Percentiles rank a stretch among this genome's conserved stretches.
These are phyloP conservation scores for Arenicola marina DNA, from an alignment of 2,888 invertebrate species.

Conservation along the genomic window DNA sequence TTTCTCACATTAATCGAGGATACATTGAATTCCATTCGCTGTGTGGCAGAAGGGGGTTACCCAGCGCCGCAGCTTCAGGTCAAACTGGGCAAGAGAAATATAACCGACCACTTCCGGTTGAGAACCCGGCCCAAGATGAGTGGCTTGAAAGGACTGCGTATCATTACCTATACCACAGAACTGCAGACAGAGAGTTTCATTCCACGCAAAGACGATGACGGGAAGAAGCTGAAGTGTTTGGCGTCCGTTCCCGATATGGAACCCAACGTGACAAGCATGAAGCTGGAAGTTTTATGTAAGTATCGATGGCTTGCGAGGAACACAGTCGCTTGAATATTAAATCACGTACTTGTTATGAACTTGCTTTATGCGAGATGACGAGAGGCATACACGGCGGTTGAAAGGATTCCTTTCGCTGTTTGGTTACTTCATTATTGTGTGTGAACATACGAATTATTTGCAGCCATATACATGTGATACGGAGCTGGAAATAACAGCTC, in stretches of 20 bases:
- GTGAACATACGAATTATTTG: no score
- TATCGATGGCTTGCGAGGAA: neutral
- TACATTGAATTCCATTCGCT: neutral
- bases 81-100: neutral
- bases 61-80: neutral
- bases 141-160: neutral
- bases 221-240: neutral
- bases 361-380: no score
- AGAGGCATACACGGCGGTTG: no score
- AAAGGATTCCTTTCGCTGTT: no score
- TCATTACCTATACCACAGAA: conserved; percentile 1
- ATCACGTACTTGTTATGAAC: no score
- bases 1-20: conserved; percentile 1
- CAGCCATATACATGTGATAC: no score
- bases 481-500: no score
- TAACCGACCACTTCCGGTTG: neutral
- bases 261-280: neutral
- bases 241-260: neutral
- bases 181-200: neutral
- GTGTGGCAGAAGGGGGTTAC: neutral
- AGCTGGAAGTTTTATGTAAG: conserved; percentile 4
- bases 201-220: neutral
- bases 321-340: no score
- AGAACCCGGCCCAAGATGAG: neutral
- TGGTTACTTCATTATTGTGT: no score